Base-by-base conservation (phyloP, 2,888 invertebrate species). In the Desoria tigrina region DNA sequence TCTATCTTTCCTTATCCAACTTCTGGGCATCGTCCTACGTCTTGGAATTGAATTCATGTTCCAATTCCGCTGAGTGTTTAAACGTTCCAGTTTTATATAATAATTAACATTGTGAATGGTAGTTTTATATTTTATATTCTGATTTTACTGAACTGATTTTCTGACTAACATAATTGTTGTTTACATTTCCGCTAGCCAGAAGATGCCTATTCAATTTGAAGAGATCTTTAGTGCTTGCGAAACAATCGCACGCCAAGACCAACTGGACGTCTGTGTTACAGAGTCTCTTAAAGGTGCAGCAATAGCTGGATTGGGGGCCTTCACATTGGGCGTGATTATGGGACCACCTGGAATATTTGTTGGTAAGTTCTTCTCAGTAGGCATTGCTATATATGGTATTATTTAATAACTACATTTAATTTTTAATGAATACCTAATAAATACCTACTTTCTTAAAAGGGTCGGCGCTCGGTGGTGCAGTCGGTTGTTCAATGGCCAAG, bases 311-410 rank as follows among this genome's bases (percentile, higher is more conserved):
- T 37, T 60, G 0, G 58, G 64, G 2, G 66, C 74, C 7, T 75
- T 74, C 32, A 23, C 69, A 14, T 63, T 63, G 2, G 74, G 69
- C 3, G 57, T 73, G 2, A 18, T 68, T 11, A 28, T 73, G 2
- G 75, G 75, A 9, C 75, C 75, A 1, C 28, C 68, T n/a, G 75
- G 74, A 23, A 45, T 75, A 2, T 70, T 67, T 1, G 49, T 72
- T n/a, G 71, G 74, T 74, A 50, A 42, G 21, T 51, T 39, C 39
- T 37, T 11, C 18, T 26, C 26, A 59, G 51, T 21, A 23, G n/a
- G n/a, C n/a, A 51, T 49, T 58, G 24, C 18, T 14, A 23, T 58
- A 7, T 18, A 23, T 7, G 16, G 23, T 9, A 16, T 4, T 7
- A 51, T 51, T 32, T 21, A 28, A 27, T 16, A 23, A 21, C 14